A percentile compares a stretch with the other conserved stretches of the same genome.
Conservation (phyloP, 1,140 invertebrate species). For the Galleria mellonella region DNA sequence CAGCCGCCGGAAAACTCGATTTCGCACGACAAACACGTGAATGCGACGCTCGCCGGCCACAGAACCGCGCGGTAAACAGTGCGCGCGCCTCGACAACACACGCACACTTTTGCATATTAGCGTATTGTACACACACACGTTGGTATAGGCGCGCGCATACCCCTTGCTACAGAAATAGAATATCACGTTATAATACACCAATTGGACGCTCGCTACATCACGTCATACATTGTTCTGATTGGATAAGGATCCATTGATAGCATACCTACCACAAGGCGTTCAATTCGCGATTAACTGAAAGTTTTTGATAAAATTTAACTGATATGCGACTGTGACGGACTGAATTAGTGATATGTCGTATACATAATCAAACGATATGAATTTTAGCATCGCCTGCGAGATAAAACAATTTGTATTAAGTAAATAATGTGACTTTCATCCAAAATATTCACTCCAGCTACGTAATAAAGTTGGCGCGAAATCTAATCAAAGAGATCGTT, state of each 20-base stretch:
- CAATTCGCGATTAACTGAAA: conserved; percentile 70
- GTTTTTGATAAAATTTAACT: conserved; percentile 66
- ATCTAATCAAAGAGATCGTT: conserved; percentile 12
- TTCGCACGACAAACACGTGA: conserved; percentile 50
- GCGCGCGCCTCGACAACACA: conserved; percentile 60
- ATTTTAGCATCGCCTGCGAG: conserved; percentile 11
- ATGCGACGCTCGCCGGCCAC: conserved; percentile 59
- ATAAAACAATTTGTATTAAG: conserved; percentile 9
- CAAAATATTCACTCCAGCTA: conserved; percentile 1
- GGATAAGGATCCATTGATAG: conserved; percentile 54
- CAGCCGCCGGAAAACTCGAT: conserved; percentile 58
- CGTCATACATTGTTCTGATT: conserved; percentile 39
- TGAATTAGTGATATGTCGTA: conserved; percentile 21
- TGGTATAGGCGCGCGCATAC: conserved; percentile 48
- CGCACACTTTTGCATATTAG: conserved; percentile 36
- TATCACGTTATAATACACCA: conserved; percentile 52
- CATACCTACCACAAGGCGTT: conserved; percentile 55
- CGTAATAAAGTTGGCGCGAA: conserved; percentile 22
- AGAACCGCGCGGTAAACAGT: conserved; percentile 67
- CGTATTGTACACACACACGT: conserved; percentile 39
- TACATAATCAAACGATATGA: conserved; percentile 3
- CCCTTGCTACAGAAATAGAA: conserved; percentile 50
- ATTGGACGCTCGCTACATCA: conserved; percentile 30
- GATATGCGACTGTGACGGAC: conserved; percentile 54
- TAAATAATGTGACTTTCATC: too few species aligned